A percentile compares a stretch with the other conserved stretches of the same genome.
These are phyloP conservation scores for Theretra japonica DNA, from an alignment of 2,888 invertebrate genomes.

Conservation along the genomic window DNA sequence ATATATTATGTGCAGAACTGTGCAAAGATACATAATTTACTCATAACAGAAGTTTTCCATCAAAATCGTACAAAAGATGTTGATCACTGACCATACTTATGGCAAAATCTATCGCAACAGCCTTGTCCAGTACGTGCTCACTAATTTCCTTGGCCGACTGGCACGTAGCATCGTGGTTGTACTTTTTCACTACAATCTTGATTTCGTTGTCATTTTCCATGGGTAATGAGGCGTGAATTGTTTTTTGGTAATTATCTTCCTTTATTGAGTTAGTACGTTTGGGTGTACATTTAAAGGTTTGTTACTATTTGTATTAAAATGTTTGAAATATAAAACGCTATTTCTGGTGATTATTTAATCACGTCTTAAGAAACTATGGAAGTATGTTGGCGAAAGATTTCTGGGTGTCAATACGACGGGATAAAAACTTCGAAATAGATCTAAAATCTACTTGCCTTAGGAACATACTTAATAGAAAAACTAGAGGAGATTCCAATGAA, in stretches of 20 bases:
- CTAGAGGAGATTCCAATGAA: no score
- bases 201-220: slow-evolving; percentile 42
- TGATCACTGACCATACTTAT: slow-evolving; percentile 1
- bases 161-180: slow-evolving; percentile 46
- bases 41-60: not conserved
- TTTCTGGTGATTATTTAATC: no score
- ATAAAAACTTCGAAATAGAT: no score
- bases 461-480: no score
- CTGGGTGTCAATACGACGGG: no score
- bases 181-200: slow-evolving; percentile 54
- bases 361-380: no score
- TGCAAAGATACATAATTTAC: no score
- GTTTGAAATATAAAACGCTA: no score
- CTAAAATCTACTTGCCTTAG: no score
- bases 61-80: slow-evolving; percentile 25
- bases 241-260: slow-evolving; percentile 38
- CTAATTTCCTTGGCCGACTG: slow-evolving; percentile 59
- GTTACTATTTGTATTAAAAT: not conserved
- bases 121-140: slow-evolving; percentile 56
- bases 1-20: no score
- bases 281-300: not conserved
- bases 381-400: no score
- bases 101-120: slow-evolving; percentile 32
- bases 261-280: slow-evolving; percentile 9
- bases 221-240: slow-evolving; percentile 46